Evolutionary conservation across 2,888 invertebrate species (phyloP).

Genomic region (Epirrhoe alternata): DNA sequence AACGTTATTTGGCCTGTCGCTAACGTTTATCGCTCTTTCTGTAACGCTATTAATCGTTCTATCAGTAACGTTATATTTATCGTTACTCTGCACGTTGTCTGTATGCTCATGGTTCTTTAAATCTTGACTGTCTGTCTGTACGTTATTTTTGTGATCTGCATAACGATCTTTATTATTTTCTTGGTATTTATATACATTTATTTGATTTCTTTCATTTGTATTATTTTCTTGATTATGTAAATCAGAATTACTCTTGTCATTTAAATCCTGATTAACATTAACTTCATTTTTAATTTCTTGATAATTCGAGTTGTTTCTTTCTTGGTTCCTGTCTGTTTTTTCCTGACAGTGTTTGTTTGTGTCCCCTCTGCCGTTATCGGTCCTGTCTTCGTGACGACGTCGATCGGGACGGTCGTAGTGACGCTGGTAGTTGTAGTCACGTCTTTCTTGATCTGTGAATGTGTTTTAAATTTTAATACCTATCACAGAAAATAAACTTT

Average conservation of each 20-base stretch:
- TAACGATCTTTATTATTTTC: neutral
- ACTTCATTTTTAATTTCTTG: neutral
- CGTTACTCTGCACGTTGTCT: too few relatives aligned
- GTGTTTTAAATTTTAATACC: too few relatives aligned
- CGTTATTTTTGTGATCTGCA: too few relatives aligned
- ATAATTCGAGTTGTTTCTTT: neutral
- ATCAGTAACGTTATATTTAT: too few relatives aligned
- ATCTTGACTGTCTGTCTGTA: too few relatives aligned
- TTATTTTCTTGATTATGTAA: neutral
- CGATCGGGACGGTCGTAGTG: slow-evolving; percentile 15
- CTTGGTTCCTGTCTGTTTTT: neutral
- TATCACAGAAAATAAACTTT: too few relatives aligned
- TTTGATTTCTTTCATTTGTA: neutral
- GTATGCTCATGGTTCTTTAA: too few relatives aligned
- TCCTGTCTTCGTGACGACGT: slow-evolving; percentile 15
- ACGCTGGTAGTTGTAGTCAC: slow-evolving; percentile 31
- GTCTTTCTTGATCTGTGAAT: slow-evolving; percentile 19
- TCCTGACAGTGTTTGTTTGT: neutral
- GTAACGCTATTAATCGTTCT: too few relatives aligned
- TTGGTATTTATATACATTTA: neutral
- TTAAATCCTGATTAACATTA: neutral
- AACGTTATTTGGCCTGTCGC: too few relatives aligned
- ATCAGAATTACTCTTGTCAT: too few relatives aligned
- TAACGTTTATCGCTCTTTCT: too few relatives aligned
- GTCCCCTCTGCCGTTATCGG: slow-evolving; percentile 30